phyloP scores from a whole-genome alignment of 1,140 invertebrate species.

The Procambarus virginalis region DNA sequence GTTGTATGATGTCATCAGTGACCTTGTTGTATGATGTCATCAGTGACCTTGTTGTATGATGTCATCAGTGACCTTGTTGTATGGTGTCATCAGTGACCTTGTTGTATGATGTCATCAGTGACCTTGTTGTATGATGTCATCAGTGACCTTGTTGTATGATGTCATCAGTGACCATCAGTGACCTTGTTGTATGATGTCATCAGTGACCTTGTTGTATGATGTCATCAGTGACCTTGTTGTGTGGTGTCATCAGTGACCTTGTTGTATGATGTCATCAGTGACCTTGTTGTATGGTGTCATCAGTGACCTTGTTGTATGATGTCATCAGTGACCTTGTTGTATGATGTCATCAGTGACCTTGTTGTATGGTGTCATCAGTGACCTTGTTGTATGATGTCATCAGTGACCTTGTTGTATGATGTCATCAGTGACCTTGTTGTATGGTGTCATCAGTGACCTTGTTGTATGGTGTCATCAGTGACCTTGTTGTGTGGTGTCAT shows the following conservation, averaged over 20 bases:
- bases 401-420: too few relatives aligned
- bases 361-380: too few relatives aligned
- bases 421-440: too few relatives aligned
- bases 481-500: not conserved
- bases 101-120: not conserved
- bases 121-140: not conserved
- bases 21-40: not conserved
- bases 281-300: too few relatives aligned
- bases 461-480: not conserved
- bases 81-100: not conserved
- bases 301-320: too few relatives aligned
- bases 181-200: not conserved
- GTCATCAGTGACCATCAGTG: not conserved
- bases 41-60: not conserved
- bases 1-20: not conserved
- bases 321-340: too few relatives aligned
- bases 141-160: not conserved
- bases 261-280: too few relatives aligned
- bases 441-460: not conserved
- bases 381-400: too few relatives aligned
- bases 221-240: not conserved
- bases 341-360: too few relatives aligned
- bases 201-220: too few relatives aligned
- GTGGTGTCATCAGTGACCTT: too few relatives aligned
- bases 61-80: not conserved